A percentile compares a stretch with the other conserved stretches of the same genome.
phyloP scores from a whole-genome alignment of 2,888 invertebrate genomes.

The Protophormia terraenovae region DNA sequence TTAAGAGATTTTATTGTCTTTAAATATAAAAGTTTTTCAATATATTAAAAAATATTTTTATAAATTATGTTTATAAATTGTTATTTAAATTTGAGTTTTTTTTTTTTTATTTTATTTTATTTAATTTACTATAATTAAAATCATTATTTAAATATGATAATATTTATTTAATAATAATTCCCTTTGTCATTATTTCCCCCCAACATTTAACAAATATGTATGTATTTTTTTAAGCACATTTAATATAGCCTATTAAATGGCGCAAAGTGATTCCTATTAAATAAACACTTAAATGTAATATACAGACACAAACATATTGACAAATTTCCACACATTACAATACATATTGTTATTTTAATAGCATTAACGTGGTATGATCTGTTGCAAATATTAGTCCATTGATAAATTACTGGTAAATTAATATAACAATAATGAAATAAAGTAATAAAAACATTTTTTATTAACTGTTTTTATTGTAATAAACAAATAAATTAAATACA shows the following conservation, averaged over 20 bases:
- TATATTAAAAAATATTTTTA: too few species aligned
- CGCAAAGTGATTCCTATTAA: neutral
- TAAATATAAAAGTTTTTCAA: too few species aligned
- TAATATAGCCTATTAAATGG: neutral
- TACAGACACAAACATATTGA: neutral
- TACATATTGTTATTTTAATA: neutral
- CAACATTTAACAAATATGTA: neutral
- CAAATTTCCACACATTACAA: neutral
- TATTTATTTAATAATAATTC: too few species aligned
- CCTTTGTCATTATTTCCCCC: neutral
- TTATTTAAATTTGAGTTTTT: too few species aligned
- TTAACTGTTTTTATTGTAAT: neutral
- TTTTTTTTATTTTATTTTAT: too few species aligned
- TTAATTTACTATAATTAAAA: too few species aligned
- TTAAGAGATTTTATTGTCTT: too few species aligned
- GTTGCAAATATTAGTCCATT: neutral
- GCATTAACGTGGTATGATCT: neutral
- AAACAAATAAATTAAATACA: constrained; percentile 17
- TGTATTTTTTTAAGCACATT: neutral
- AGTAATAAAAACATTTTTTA: constrained; percentile 14
- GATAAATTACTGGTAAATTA: constrained; percentile 12
- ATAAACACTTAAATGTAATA: neutral
- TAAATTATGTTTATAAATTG: too few species aligned
- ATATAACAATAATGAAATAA: constrained; percentile 12
- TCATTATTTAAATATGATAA: too few species aligned